phyloP scores from a whole-genome alignment of 1,140 invertebrate genomes.

The Psilanteris sp. region DNA sequence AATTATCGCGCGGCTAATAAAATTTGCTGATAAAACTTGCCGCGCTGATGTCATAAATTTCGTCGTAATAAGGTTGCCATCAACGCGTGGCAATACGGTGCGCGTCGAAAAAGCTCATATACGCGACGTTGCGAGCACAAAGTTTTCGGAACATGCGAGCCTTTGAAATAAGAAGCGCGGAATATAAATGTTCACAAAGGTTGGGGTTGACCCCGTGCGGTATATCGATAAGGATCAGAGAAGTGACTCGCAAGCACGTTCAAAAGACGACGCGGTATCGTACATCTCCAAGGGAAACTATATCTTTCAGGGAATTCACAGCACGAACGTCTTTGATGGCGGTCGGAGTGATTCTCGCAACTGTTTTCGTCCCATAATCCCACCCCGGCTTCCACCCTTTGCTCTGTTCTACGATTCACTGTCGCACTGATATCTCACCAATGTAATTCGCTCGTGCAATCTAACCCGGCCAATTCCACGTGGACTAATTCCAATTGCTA shows the following conservation, averaged over 20 bases:
- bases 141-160: conserved; percentile 2
- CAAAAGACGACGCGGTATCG: conserved; percentile 38
- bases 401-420: conserved; percentile 56
- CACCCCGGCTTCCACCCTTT: conserved; percentile 53
- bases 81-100: no score
- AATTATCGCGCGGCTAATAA: no score
- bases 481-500: conserved; percentile 60
- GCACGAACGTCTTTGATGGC: conserved; percentile 77
- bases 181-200: conserved; percentile 39
- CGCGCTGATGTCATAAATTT: no score
- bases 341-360: conserved; percentile 72
- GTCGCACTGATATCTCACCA: conserved; percentile 62
- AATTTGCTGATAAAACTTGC: no score
- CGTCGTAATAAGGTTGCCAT: no score
- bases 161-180: conserved; percentile 22
- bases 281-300: conserved; percentile 69
- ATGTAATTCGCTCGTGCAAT: conserved; percentile 62
- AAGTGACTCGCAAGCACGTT: conserved; percentile 61
- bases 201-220: not conserved
- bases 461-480: conserved; percentile 61
- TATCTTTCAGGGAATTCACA: conserved; percentile 70
- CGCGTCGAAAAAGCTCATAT: no score
- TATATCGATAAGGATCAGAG: conserved; percentile 71
- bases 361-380: conserved; percentile 56
- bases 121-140: not conserved